These are phyloP conservation scores for Alloplasta piceator DNA, from an alignment of 2,888 invertebrate genomes.

Conservation along the genomic window DNA sequence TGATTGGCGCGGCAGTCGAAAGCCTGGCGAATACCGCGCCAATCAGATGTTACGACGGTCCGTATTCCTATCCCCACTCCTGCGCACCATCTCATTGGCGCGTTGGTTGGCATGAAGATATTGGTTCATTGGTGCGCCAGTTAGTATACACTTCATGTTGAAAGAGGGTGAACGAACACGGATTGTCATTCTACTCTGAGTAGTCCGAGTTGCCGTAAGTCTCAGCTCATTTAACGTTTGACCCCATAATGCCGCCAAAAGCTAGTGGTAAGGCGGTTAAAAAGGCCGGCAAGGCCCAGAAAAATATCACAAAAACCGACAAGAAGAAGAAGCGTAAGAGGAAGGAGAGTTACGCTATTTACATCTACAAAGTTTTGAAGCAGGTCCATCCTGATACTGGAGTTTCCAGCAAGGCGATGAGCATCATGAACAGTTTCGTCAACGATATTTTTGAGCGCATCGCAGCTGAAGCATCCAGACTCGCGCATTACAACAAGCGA, in stretches of 20 bases:
- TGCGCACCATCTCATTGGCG: no score
- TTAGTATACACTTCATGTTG: no score
- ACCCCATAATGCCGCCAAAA: conserved; percentile 78
- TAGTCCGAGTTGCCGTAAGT: no score
- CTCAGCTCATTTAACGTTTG: no score
- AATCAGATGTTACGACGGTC: no score
- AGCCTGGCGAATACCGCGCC: no score
- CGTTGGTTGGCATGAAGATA: no score
- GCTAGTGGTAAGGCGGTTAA: conserved; percentile 83
- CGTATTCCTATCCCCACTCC: no score
- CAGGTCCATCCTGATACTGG: conserved; percentile 87
- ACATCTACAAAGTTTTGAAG: conserved; percentile 87
- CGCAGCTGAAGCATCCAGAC: conserved; percentile 87
- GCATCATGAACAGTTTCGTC: conserved; percentile 90
- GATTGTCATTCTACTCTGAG: no score
- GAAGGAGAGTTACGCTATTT: conserved; percentile 86
- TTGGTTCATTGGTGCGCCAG: no score
- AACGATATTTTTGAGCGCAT: conserved; percentile 90
- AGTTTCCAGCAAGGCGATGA: conserved; percentile 89
- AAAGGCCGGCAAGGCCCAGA: conserved; percentile 83
- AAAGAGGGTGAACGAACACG: no score
- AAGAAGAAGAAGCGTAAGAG: conserved; percentile 86
- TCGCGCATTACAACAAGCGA: conserved; percentile 87
- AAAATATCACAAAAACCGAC: conserved; percentile 83
- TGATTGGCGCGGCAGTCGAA: no score